These are phyloP conservation scores for Xylocopa sonorina DNA, from an alignment of 1,140 invertebrate genomes.

Conservation along the genomic window DNA sequence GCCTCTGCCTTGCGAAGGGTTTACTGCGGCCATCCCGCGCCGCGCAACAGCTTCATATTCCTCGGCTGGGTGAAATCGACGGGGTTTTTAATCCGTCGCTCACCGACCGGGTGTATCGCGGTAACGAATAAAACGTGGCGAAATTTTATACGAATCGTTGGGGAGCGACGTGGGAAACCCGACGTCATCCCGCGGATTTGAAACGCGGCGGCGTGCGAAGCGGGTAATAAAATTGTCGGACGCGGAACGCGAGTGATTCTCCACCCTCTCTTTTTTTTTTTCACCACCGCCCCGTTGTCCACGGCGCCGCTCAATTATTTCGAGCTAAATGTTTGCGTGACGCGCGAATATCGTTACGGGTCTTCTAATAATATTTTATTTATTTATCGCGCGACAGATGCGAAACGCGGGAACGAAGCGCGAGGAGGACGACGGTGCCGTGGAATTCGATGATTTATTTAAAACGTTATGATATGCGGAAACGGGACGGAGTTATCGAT, in stretches of 20 bases:
- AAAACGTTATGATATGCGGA: too few species aligned
- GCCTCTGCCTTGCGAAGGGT: background rate
- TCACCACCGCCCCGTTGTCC: background rate
- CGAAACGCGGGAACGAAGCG: too few species aligned
- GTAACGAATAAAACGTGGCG: background rate
- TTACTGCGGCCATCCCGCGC: background rate
- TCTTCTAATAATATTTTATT: too few species aligned
- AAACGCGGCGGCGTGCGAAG: background rate
- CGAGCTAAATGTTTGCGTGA: background rate
- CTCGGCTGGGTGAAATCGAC: background rate
- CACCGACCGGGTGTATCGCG: background rate
- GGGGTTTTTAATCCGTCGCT: slow-evolving; percentile 14
- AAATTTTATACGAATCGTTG: background rate
- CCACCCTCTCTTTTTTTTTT: background rate
- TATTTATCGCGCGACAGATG: too few species aligned
- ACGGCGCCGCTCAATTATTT: slow-evolving; percentile 1
- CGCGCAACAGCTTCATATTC: background rate
- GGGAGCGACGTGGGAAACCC: background rate
- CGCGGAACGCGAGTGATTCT: background rate
- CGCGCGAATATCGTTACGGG: background rate
- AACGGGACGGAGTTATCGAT: too few species aligned
- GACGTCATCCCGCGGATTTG: background rate
- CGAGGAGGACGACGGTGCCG: too few species aligned
- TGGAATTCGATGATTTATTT: too few species aligned
- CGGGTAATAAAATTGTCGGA: slow-evolving; percentile 20